phyloP scores from a whole-genome alignment of 2,113 vertebrate species.

The Setophaga petechia region DNA sequence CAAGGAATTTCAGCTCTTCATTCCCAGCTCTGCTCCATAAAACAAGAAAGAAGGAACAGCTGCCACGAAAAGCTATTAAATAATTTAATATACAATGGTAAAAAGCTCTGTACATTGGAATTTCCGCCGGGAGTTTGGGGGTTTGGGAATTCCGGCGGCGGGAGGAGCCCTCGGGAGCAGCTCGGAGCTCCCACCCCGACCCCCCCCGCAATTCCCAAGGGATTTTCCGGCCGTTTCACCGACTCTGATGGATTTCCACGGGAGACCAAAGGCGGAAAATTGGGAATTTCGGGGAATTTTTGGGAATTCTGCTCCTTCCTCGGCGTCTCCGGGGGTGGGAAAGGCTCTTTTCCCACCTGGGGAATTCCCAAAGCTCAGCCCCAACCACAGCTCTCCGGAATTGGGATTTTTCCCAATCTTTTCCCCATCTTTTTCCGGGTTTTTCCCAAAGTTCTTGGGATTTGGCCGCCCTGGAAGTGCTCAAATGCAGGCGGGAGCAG shows the following conservation, averaged over 20 bases:
- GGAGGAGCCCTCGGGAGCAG: neutral
- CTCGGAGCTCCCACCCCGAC: neutral
- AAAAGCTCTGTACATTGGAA: constrained; percentile 52
- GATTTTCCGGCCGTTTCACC: neutral
- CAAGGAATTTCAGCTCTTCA: neutral
- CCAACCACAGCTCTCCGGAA: neutral
- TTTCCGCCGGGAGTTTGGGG: neutral
- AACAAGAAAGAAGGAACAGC: neutral
- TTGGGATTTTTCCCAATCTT: neutral
- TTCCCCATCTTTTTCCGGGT: neutral
- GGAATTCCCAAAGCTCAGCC: neutral
- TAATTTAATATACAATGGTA: constrained; percentile 74
- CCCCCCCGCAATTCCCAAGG: neutral
- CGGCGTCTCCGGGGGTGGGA: neutral
- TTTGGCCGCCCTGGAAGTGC: neutral
- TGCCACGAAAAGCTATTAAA: constrained; percentile 62
- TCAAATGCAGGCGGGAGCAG: neutral
- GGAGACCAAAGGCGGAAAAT: neutral
- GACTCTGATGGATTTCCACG: accelerated
- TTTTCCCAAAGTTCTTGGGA: neutral
- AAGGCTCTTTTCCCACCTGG: neutral
- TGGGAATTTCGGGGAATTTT: neutral
- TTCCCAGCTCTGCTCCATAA: neutral
- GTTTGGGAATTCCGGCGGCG: neutral
- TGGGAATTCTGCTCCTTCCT: neutral